Conservation (phyloP, 2,113 vertebrate species). For the Corydoras maculifer region DNA sequence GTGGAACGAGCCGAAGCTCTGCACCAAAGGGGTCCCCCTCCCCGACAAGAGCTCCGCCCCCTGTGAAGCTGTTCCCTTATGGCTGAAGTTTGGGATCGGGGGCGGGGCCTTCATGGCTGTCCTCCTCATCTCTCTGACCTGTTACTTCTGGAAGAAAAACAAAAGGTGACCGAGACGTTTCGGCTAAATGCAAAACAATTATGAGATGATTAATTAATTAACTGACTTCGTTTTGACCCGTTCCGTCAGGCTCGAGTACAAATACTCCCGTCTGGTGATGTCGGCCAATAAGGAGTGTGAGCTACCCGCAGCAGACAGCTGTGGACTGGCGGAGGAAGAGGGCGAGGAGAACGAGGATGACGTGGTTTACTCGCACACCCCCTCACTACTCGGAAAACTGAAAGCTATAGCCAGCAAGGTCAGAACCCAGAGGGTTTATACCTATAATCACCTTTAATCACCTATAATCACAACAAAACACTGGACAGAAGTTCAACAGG, state of each 20-base stretch:
- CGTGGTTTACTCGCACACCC: constrained; percentile 87
- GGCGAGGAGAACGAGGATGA: constrained; percentile 89
- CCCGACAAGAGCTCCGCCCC: constrained; percentile 77
- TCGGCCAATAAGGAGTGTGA: constrained; percentile 93
- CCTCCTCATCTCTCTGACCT: constrained; percentile 85
- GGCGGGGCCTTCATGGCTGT: constrained; percentile 82
- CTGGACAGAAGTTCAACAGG: too few species aligned
- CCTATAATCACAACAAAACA: too few species aligned
- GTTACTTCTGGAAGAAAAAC: constrained; percentile 99
- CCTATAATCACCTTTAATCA: too few species aligned
- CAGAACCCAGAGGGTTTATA: constrained; percentile 37
- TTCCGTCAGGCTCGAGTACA: constrained; percentile 84
- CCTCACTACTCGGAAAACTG: constrained; percentile 85
- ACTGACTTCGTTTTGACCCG: constrained; percentile 5
- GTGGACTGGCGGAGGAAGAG: constrained; percentile 96
- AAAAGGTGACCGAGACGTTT: constrained; percentile 73
- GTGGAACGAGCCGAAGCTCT: constrained; percentile 91
- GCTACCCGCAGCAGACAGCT: constrained; percentile 92
- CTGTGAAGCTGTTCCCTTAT: constrained; percentile 87
- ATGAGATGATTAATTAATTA: background rate
- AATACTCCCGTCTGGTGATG: constrained; percentile 95
- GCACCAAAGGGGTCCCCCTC: constrained; percentile 78
- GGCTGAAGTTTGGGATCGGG: constrained; percentile 83
- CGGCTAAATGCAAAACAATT: background rate
- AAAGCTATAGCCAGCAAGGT: constrained; percentile 97